These are phyloP conservation scores for Corvus cornix DNA, from an alignment of 2,113 vertebrate species.

Conservation along the genomic window DNA sequence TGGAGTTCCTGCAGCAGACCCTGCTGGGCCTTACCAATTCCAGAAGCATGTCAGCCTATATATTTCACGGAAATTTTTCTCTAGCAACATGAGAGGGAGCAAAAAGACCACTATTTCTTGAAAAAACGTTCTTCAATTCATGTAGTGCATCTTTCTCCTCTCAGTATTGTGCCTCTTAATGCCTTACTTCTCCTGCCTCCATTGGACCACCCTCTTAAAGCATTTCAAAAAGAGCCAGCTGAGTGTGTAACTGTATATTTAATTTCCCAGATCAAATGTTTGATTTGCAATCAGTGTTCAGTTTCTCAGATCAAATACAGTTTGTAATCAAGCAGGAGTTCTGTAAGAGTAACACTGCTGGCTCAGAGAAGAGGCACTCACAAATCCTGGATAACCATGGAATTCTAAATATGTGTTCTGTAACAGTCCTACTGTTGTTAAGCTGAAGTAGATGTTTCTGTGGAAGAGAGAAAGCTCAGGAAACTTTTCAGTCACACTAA, in stretches of 20 bases:
- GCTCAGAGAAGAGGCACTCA: background rate
- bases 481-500: background rate
- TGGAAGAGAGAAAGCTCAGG: background rate
- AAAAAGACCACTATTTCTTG: background rate
- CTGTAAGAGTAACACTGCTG: background rate
- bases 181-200: background rate
- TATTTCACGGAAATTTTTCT: background rate
- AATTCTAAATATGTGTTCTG: background rate
- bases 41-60: background rate
- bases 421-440: background rate
- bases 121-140: background rate
- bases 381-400: background rate
- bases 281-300: background rate
- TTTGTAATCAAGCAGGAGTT: background rate
- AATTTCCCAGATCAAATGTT: background rate
- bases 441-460: background rate
- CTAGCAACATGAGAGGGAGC: background rate
- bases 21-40: background rate
- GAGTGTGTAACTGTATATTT: background rate
- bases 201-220: background rate
- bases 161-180: background rate
- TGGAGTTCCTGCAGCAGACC: background rate
- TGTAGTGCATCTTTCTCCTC: rapidly evolving
- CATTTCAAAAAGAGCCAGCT: background rate
- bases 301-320: background rate